Evolutionary conservation across 2,888 invertebrate genomes (phyloP), one percentile per base, ranked within the genome.

Genomic region (Diogma glabrata): DNA sequence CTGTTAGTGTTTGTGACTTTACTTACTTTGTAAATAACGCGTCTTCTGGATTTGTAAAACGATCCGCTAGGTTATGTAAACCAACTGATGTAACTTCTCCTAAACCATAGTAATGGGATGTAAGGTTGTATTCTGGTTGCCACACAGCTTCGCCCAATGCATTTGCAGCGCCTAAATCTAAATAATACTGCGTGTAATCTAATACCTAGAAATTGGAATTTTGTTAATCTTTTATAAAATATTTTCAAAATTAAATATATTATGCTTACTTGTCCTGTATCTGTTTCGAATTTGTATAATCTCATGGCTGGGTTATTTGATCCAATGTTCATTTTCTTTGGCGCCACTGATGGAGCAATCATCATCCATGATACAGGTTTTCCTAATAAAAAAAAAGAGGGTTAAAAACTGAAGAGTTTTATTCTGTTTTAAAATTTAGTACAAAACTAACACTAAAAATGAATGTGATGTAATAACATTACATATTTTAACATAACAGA

Each of bases 281-380:
- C 83, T 57, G 85, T 87, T 69, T 92, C 87, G 67, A 91, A 93
- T 71, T 89, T 87, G 73, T 90, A 92, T 46, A 92, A 79, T 57
- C 93, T 78, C 55, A 93, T 73, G 36, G 89, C 89, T 2, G 92
- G 92, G 71, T 93, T 93, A 64, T 90, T 90, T 50, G 87, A 79
- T 36, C 84, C 84, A 43, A 81, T 78, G 28, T 76, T 77, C 51
- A 84, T 83, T 57, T 84, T 81, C 69, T 84, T 82, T 0, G 95
- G 94, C 52, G 90, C 89, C 57, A 95, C 83, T 38, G 93, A 86
- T 19, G 94, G 94, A 24, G 92, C 85, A 63, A 93, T 74, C 72
- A 93, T 81, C 57, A 85, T 81, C 82, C 91, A 88, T 6, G 89
- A 89, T 46, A 90, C 82, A 19, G 93, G 88, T 56, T 77, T 78